Percentiles rank a stretch among this genome's conserved stretches.
phyloP scores from a whole-genome alignment of 2,797 vertebrate species.

The Danio tinwini region DNA sequence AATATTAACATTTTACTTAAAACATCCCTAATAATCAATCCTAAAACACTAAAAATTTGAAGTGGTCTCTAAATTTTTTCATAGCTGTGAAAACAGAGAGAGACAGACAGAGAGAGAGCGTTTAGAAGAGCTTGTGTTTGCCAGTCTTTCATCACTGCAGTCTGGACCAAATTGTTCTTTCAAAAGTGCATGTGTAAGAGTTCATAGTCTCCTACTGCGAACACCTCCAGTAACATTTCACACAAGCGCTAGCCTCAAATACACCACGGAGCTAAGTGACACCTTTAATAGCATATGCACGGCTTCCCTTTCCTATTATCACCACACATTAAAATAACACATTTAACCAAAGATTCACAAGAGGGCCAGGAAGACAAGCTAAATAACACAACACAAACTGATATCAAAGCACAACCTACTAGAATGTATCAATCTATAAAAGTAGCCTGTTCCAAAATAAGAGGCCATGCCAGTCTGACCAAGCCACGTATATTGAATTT shows the following conservation, averaged over 20 bases:
- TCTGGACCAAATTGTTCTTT: background rate
- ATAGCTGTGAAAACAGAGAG: too few species aligned
- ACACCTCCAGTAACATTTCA: conserved; percentile 11
- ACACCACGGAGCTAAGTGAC: conserved; percentile 22
- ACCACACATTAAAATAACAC: conserved; percentile 15
- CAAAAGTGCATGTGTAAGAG: background rate
- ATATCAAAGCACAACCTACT: too few species aligned
- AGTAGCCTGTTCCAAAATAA: conserved; percentile 16
- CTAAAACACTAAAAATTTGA: too few species aligned
- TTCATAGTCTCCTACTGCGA: background rate
- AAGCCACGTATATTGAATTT: conserved; percentile 43
- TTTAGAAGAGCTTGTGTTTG: too few species aligned
- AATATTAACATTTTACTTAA: too few species aligned
- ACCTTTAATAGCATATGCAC: conserved; percentile 38
- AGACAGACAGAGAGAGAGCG: too few species aligned
- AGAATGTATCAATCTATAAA: background rate
- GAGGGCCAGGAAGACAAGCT: background rate
- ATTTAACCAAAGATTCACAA: conserved; percentile 19
- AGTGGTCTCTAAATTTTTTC: too few species aligned
- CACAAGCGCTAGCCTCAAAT: conserved; percentile 3
- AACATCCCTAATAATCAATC: too few species aligned
- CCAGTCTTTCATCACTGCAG: too few species aligned
- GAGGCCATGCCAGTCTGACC: conserved; percentile 6
- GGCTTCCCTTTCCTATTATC: conserved; percentile 22
- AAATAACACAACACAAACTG: background rate